These are phyloP conservation scores for Rissa tridactyla DNA, from an alignment of 2,113 vertebrate genomes.

Conservation along the genomic window DNA sequence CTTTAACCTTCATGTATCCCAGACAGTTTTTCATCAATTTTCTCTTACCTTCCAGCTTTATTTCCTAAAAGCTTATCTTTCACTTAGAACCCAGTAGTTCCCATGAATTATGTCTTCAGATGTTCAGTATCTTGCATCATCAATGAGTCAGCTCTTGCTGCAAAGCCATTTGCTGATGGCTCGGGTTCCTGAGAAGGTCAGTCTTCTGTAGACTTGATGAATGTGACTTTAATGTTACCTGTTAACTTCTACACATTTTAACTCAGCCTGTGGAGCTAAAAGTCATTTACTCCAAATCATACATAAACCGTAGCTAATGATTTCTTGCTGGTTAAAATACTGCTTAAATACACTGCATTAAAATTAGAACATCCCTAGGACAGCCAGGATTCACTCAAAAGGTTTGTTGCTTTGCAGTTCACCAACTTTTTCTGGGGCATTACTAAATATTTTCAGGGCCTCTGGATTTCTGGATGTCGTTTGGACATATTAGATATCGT, in stretches of 20 bases:
- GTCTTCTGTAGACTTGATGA: not conserved
- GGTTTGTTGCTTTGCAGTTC: not conserved
- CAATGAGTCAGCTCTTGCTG: not conserved
- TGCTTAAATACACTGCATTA: not conserved
- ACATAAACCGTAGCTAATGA: not conserved
- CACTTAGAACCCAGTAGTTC: not conserved
- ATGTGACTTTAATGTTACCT: not conserved
- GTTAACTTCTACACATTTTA: not conserved
- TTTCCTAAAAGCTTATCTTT: not conserved
- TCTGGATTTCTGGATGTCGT: not conserved
- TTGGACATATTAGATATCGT: not conserved
- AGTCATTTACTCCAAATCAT: not conserved
- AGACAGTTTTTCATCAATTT: not conserved
- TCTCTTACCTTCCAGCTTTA: not conserved
- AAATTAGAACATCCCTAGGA: not conserved
- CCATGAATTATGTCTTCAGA: not conserved
- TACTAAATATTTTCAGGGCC: not conserved
- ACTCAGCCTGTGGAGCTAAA: not conserved
- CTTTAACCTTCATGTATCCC: not conserved
- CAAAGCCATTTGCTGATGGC: not conserved
- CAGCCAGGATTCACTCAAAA: not conserved
- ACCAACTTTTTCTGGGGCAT: not conserved
- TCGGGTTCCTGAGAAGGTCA: not conserved
- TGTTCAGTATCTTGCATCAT: not conserved
- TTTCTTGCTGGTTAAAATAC: not conserved